These are phyloP conservation scores for Chrysodeixis includens DNA, from an alignment of 2,888 invertebrate genomes.

Conservation along the genomic window DNA sequence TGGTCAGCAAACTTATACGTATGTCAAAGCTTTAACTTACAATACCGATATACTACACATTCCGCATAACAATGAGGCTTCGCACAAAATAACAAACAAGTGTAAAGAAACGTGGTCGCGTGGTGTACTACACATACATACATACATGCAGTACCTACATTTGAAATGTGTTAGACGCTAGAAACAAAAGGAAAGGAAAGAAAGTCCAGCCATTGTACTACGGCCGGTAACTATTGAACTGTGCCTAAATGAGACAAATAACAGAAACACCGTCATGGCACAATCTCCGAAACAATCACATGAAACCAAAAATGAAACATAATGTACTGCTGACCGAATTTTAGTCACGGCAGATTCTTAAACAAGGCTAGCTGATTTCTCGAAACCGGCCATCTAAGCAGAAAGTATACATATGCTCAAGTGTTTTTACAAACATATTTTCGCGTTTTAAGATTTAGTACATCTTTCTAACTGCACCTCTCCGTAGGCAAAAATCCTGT, in stretches of 20 bases:
- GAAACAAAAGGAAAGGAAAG: constrained; percentile 59
- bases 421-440: too few species aligned
- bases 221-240: constrained; percentile 53
- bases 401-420: constrained; percentile 26
- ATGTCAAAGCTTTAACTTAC: constrained; percentile 18
- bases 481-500: too few species aligned
- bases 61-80: constrained; percentile 47
- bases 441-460: too few species aligned
- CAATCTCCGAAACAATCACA: constrained; percentile 4
- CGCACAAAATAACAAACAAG: constrained; percentile 24
- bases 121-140: constrained; percentile 10
- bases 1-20: constrained; percentile 5
- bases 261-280: constrained; percentile 18
- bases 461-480: too few species aligned
- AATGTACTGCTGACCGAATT: constrained; percentile 1
- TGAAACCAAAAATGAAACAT: constrained; percentile 20
- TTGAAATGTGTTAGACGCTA: constrained; percentile 43
- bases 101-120: constrained; percentile 24
- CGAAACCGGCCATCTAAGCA: constrained; percentile 2
- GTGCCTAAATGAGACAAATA: constrained; percentile 26
- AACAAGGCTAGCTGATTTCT: not conserved
- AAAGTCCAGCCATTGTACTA: constrained; percentile 58
- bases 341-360: not conserved
- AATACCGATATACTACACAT: constrained; percentile 14
- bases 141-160: constrained; percentile 26